These are phyloP conservation scores for Zaprionus lachaisei DNA, from an alignment of 1,140 invertebrate species.

Conservation along the genomic window DNA sequence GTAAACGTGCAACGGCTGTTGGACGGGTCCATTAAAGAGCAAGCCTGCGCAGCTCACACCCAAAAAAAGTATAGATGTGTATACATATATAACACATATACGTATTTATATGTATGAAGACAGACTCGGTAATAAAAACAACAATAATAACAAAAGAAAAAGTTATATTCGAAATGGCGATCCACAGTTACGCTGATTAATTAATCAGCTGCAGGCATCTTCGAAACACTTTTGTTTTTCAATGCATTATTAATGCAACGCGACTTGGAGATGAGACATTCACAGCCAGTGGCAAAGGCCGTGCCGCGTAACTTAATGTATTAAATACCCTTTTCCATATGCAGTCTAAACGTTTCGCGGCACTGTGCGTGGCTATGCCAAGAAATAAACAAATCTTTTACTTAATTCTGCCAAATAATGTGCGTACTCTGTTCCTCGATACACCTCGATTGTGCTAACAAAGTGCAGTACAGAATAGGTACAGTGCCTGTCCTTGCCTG, in stretches of 20 bases:
- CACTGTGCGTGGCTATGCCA: neutral
- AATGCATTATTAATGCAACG: constrained; percentile 36
- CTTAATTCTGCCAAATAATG: neutral
- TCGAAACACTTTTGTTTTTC: constrained; percentile 27
- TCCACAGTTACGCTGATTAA: constrained; percentile 11
- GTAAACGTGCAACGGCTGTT: neutral
- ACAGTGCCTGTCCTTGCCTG: neutral
- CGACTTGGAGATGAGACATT: constrained; percentile 57
- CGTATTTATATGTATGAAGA: constrained; percentile 22
- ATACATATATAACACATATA: constrained; percentile 24
- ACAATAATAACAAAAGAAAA: constrained; percentile 48
- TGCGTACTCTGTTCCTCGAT: no score
- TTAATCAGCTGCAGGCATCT: constrained; percentile 23
- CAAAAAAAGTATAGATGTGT: constrained; percentile 57
- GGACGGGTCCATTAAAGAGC: constrained; percentile 16
- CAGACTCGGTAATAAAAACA: constrained; percentile 56
- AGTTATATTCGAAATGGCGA: constrained; percentile 30
- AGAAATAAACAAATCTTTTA: constrained; percentile 1
- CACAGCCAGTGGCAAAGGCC: constrained; percentile 44
- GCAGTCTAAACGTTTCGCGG: constrained; percentile 36
- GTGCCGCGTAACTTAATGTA: constrained; percentile 58
- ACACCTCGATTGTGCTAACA: neutral
- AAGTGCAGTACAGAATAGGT: neutral
- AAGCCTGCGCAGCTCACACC: constrained; percentile 64
- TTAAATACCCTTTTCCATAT: constrained; percentile 49